Evolutionary conservation across 2,797 vertebrate genomes (phyloP).

Genomic region (Okamejei kenojei): DNA sequence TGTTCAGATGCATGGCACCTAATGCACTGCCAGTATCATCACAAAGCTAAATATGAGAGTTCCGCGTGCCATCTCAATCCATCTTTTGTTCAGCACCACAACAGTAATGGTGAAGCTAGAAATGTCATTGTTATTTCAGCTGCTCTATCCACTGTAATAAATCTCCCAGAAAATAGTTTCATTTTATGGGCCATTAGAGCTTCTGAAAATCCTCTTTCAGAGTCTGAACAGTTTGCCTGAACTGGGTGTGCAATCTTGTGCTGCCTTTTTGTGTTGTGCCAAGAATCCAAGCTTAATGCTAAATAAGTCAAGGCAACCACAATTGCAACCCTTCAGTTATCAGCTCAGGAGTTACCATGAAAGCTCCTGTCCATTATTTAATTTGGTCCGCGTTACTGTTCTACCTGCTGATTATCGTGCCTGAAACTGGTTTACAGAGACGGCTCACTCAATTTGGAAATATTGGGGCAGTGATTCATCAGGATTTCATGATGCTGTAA

Average conservation of each 20-base stretch:
- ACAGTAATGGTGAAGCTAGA: background rate
- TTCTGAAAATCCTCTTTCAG: background rate
- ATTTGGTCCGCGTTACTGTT: no score
- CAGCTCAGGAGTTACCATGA: no score
- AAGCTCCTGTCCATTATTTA: no score
- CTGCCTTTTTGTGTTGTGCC: background rate
- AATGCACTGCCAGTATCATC: background rate
- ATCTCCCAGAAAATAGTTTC: background rate
- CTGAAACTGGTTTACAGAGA: background rate
- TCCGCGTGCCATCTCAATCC: background rate
- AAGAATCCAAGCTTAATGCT: background rate
- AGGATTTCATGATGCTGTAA: background rate
- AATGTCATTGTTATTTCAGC: background rate
- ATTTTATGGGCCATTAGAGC: slow-evolving; percentile 1
- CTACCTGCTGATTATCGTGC: no score
- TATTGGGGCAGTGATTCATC: background rate
- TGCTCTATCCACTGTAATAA: background rate
- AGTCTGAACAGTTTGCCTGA: background rate
- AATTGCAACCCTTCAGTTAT: background rate
- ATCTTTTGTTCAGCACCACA: background rate
- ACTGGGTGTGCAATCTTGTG: background rate
- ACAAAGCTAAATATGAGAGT: background rate
- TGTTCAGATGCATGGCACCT: no score
- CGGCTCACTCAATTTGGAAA: background rate
- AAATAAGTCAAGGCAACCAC: background rate